Conservation (phyloP, 2,888 invertebrate genomes). For the Nomada lathburiana region DNA sequence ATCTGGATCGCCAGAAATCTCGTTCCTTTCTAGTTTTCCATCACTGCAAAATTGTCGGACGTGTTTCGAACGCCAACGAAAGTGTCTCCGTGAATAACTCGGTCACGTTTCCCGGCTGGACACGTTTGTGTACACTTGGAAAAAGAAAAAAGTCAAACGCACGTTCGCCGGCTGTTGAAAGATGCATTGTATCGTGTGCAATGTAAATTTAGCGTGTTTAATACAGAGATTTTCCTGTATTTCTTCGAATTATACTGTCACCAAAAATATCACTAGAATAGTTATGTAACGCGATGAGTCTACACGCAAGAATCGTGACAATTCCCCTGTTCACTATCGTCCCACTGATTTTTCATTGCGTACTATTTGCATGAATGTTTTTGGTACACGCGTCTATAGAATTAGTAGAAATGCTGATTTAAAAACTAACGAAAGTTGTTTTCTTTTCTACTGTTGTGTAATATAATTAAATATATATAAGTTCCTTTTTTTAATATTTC, state of each 20-base stretch:
- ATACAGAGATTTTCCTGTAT: conserved; percentile 44
- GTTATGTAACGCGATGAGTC: conserved; percentile 48
- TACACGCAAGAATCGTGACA: conserved; percentile 17
- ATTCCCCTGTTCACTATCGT: conserved; percentile 15
- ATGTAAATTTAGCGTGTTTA: conserved; percentile 48
- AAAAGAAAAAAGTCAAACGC: background rate
- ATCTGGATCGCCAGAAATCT: background rate
- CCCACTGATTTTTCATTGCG: no score
- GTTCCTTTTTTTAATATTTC: no score
- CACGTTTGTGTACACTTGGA: background rate
- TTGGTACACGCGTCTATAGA: no score
- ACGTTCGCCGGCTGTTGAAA: background rate
- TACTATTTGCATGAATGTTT: no score
- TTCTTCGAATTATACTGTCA: conserved; percentile 49
- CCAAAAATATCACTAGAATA: conserved; percentile 52
- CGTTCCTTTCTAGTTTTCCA: background rate
- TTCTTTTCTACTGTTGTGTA: no score
- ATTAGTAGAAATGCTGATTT: no score
- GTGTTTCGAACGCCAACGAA: background rate
- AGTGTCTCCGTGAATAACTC: conserved; percentile 9
- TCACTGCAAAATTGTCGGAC: background rate
- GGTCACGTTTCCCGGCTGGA: conserved; percentile 2
- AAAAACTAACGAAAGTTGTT: no score
- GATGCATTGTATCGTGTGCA: conserved; percentile 28
- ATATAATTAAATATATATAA: no score